These are phyloP conservation scores for Hippopotamyrus pictus DNA, from an alignment of 2,797 vertebrate species.

Conservation along the genomic window DNA sequence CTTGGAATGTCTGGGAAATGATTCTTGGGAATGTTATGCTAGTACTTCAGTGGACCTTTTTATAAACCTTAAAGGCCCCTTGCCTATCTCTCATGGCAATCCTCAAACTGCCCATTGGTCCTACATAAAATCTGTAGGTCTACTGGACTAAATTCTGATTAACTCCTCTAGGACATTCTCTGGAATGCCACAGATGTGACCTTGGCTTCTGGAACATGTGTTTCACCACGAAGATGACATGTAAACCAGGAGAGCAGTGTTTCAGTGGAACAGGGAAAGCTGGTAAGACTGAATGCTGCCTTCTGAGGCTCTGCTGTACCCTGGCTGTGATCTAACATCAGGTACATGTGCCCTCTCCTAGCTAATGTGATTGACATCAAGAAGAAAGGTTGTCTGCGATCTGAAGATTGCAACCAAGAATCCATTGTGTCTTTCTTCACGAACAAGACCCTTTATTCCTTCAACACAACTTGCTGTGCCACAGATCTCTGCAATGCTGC, in stretches of 20 bases:
- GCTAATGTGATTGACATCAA: constrained; percentile 51
- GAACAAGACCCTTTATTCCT: constrained; percentile 47
- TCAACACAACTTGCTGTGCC: constrained; percentile 59
- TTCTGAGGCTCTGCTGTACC: not conserved
- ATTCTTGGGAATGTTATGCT: not conserved
- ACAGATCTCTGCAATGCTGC: constrained; percentile 56
- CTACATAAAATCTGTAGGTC: not conserved
- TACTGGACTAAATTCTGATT: not conserved
- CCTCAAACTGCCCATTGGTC: not conserved
- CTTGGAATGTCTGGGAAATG: not conserved
- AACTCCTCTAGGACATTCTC: not conserved
- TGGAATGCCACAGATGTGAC: constrained; percentile 59
- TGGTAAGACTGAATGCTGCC: constrained; percentile 37
- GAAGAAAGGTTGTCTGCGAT: constrained; percentile 49
- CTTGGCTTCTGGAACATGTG: constrained; percentile 60
- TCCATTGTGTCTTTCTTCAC: constrained; percentile 37
- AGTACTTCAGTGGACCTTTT: no score
- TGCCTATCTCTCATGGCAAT: not conserved
- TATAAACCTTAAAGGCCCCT: not conserved
- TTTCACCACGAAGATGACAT: constrained; percentile 50
- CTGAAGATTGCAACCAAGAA: constrained; percentile 45
- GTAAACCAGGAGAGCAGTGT: constrained; percentile 51
- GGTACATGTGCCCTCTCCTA: not conserved
- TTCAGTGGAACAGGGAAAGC: constrained; percentile 55
- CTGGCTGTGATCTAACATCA: not conserved